Base-by-base conservation (phyloP, 2,888 invertebrate genomes). In the Rhodophaea formosa region DNA sequence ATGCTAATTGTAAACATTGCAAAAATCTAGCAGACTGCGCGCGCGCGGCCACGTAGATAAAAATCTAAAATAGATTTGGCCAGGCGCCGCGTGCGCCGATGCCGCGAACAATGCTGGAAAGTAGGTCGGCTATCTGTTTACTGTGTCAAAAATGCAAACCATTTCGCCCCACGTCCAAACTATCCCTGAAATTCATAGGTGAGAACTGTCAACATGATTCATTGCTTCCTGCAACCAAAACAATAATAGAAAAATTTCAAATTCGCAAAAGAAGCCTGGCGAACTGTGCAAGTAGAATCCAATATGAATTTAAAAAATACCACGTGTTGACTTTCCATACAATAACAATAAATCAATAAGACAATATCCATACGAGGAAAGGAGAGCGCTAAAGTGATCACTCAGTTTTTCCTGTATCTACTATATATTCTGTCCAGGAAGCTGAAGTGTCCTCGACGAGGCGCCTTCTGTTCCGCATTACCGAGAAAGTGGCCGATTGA, bases 41-140 rank as follows among this genome's bases (percentile, higher is more conserved):
- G 76, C 70, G 74, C 70, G 66, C 69, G 71, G 70, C 67, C 81
- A 75, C 84, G 83, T 79, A 86, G 84, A 83, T 86, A 83, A 86
- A 86, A 82, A 80, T 84, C 70, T 53, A 74, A 89, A 89, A 89
- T 89, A 89, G 89, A 88, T 77, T 88, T 89, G 89, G 89, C 89
- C 80, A 80, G 69, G 81, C 86, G 86, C 88, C 88, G 77, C 81
- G 80, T 70, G 71, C 77, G 75, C 71, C 69, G 72, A 72, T 71
- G 72, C 69, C 76, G 77, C 73, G 72, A 84, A 86, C 87, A 86
- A 88, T 87, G 81, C 82, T 77, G 80, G 80, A 85, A 89, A 88
- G 75, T 89, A 77, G 89, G 89, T 89, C 89, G 86, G 73, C 80
- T 74, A 71, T 80, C 80, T 85, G 85, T 85, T 86, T 86, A 86